A percentile compares a stretch with the other conserved stretches of the same genome.
These are phyloP conservation scores for Meandrusa payeni DNA, from an alignment of 2,888 invertebrate genomes.

Conservation along the genomic window DNA sequence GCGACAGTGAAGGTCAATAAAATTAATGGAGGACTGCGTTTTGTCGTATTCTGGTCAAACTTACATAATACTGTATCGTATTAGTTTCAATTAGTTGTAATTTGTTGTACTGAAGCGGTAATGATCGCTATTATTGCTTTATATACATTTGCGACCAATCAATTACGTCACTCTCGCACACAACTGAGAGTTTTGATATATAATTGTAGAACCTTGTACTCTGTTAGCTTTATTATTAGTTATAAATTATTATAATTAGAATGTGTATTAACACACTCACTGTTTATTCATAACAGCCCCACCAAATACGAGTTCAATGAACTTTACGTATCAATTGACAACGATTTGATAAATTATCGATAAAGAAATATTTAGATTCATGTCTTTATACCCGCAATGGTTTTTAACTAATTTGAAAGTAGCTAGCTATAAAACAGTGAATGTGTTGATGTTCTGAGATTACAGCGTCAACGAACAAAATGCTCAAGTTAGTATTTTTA, in stretches of 20 bases:
- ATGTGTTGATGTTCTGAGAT: conserved; percentile 74
- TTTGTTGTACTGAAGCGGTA: conserved; percentile 37
- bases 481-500: conserved; percentile 72
- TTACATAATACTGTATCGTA: conserved; percentile 68
- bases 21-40: conserved; percentile 53
- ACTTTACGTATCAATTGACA: conserved; percentile 2
- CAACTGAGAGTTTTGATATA: conserved; percentile 30
- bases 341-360: conserved; percentile 2
- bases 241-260: conserved; percentile 45
- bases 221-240: conserved; percentile 67
- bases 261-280: conserved; percentile 79
- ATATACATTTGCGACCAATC: conserved; percentile 16
- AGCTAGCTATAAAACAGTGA: conserved; percentile 62
- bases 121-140: conserved; percentile 35
- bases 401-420: conserved; percentile 1
- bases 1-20: conserved; percentile 96
- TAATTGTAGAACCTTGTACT: conserved; percentile 59
- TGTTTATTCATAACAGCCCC: conserved; percentile 69
- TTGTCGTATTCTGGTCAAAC: conserved; percentile 78
- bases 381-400: too few relatives aligned
- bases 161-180: conserved; percentile 15
- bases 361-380: too few relatives aligned
- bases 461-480: conserved; percentile 58
- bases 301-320: conserved; percentile 52
- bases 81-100: conserved; percentile 65